phyloP scores from a whole-genome alignment of 2,797 vertebrate species.

The Micrastur ruficollis region DNA sequence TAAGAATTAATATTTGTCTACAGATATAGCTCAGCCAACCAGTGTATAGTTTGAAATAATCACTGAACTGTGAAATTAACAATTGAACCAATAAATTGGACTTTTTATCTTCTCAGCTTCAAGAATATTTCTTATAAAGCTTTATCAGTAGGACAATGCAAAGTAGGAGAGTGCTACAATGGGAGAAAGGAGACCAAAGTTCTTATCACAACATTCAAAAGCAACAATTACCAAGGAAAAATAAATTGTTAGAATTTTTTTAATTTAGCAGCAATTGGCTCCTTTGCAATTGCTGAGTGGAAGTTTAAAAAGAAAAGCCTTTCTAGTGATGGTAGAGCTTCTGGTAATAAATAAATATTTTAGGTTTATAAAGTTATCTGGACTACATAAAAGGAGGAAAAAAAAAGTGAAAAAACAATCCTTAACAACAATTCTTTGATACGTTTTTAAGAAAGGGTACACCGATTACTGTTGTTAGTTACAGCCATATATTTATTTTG shows the following conservation, averaged over 20 bases:
- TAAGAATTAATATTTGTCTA: constrained; percentile 19
- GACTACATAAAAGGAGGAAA: neutral
- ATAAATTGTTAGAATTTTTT: neutral
- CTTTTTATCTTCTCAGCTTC: neutral
- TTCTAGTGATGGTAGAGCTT: neutral
- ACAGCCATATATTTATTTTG: neutral
- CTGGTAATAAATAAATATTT: neutral
- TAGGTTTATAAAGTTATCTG: neutral
- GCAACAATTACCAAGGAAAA: neutral
- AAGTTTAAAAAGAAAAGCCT: neutral
- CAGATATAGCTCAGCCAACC: neutral
- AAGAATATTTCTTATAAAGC: neutral
- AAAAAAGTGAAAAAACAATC: neutral
- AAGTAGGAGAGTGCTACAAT: neutral
- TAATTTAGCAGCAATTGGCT: neutral
- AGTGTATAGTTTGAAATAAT: neutral
- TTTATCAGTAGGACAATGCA: neutral
- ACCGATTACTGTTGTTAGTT: neutral
- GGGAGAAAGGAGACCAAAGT: neutral
- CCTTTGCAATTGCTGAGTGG: neutral
- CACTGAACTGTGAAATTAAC: constrained; percentile 51
- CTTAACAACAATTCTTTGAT: neutral
- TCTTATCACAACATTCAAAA: neutral
- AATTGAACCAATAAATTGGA: constrained; percentile 38
- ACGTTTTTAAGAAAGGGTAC: neutral